Conservation (phyloP, 2,797 vertebrate species). For the Sebastes elongatus region DNA sequence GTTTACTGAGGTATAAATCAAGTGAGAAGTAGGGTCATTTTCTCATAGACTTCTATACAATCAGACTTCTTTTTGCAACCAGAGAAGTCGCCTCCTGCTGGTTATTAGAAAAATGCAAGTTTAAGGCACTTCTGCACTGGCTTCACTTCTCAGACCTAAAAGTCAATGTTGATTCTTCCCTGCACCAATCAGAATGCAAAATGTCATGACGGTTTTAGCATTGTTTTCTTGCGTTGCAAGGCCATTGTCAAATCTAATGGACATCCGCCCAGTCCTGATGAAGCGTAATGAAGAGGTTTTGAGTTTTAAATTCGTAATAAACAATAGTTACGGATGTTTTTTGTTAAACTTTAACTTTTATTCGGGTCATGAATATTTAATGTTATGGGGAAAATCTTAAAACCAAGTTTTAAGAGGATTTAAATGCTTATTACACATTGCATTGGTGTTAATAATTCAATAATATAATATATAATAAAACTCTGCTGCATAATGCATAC, state of each 20-base stretch:
- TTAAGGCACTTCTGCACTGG: fast-evolving
- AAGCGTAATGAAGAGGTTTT: neutral
- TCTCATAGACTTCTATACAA: too few species aligned
- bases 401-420: neutral
- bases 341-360: neutral
- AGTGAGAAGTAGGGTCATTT: too few species aligned
- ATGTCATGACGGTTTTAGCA: neutral
- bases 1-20: too few species aligned
- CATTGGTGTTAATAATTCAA: neutral
- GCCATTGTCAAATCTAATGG: neutral
- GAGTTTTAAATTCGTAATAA: neutral
- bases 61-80: too few species aligned
- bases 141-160: too few species aligned
- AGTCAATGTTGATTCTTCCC: neutral
- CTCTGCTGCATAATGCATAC: neutral
- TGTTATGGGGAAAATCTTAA: neutral
- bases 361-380: neutral
- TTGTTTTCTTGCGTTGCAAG: neutral
- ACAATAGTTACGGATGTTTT: neutral
- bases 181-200: neutral
- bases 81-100: too few species aligned
- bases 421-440: neutral
- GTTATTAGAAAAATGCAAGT: fast-evolving
- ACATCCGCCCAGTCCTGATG: neutral
- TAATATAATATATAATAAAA: neutral